These are phyloP conservation scores for Dermatemys mawii DNA, from an alignment of 2,113 vertebrate genomes.

Conservation along the genomic window DNA sequence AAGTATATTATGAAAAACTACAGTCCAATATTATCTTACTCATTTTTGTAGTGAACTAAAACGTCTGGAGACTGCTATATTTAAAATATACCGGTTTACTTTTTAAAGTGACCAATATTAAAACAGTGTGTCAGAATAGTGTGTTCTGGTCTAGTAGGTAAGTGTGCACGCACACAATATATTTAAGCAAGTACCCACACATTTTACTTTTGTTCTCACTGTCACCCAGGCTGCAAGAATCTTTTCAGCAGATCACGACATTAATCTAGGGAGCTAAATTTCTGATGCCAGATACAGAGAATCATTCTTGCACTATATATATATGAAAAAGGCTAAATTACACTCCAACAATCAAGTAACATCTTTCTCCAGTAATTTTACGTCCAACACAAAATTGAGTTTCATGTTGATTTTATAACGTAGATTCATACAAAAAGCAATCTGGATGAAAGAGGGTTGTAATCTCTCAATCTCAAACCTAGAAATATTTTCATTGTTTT, in stretches of 20 bases:
- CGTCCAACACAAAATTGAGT: constrained; percentile 48
- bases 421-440: constrained; percentile 53
- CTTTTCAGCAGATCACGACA: constrained; percentile 7
- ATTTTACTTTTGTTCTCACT: background rate
- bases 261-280: constrained; percentile 23
- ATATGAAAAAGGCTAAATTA: constrained; percentile 17
- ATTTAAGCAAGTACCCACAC: background rate
- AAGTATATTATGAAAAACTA: background rate
- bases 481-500: constrained; percentile 62
- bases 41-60: background rate
- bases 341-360: constrained; percentile 36
- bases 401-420: constrained; percentile 55
- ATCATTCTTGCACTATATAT: constrained; percentile 18
- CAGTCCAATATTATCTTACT: background rate
- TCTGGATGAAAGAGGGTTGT: constrained; percentile 56
- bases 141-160: background rate
- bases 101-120: background rate
- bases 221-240: background rate
- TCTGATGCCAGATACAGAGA: constrained; percentile 2
- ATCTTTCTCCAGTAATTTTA: constrained; percentile 37
- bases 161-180: background rate
- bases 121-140: background rate
- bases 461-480: constrained; percentile 60
- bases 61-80: background rate
- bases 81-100: background rate